Percentiles rank a stretch among this genome's conserved stretches.
phyloP scores from a whole-genome alignment of 2,888 invertebrate species.

The Caenorhabditis zanzibari region DNA sequence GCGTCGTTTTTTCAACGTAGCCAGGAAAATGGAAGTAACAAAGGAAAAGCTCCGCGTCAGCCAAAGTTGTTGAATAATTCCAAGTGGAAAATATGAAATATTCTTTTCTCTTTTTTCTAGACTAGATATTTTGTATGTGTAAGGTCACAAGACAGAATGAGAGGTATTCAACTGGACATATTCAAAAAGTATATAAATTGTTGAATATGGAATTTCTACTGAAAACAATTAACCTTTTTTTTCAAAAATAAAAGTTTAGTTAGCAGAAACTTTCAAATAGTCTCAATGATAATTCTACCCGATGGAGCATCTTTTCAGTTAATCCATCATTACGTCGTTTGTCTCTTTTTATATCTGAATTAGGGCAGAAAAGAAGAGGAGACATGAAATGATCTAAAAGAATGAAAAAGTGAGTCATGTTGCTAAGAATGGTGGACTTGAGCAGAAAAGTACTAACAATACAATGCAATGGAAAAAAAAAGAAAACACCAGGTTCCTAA shows the following conservation, averaged over 20 bases:
- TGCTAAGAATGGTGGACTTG: not conserved
- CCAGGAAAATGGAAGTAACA: not conserved
- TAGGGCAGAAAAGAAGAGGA: not conserved
- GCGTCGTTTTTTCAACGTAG: not conserved
- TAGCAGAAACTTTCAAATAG: not conserved
- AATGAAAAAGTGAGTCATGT: not conserved
- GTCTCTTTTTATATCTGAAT: not conserved
- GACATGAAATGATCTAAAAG: not conserved
- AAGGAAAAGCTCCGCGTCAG: not conserved
- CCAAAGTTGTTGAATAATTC: slow-evolving; percentile 27
- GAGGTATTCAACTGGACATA: slow-evolving; percentile 15
- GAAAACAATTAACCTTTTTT: not conserved
- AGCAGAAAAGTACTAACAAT: no score
- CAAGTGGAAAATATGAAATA: slow-evolving; percentile 10
- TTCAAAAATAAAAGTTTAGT: not conserved
- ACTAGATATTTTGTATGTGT: slow-evolving; percentile 3
- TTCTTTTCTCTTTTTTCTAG: slow-evolving; percentile 7
- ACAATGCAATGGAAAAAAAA: not conserved
- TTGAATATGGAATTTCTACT: not conserved
- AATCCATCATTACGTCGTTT: slow-evolving; percentile 25
- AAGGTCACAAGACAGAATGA: not conserved
- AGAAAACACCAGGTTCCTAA: not conserved
- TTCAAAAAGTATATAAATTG: not conserved
- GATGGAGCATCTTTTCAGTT: not conserved
- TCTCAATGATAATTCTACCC: not conserved